Evolutionary conservation across 2,888 invertebrate genomes (phyloP).

Genomic region (Cataglyphis livida): DNA sequence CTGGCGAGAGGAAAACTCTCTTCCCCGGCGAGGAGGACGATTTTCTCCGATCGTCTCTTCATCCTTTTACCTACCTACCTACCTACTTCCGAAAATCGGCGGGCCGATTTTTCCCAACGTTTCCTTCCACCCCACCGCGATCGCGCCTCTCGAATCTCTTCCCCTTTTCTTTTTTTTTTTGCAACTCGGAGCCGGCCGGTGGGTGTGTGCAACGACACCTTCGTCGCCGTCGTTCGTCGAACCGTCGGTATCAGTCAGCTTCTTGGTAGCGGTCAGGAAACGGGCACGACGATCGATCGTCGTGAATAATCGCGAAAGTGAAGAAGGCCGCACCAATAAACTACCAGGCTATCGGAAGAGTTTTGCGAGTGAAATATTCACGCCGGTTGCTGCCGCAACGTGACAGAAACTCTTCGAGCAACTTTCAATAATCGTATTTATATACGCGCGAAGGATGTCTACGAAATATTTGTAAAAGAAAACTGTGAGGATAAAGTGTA

Average conservation of each 20-base stretch:
- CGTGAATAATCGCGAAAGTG: constrained; percentile 26
- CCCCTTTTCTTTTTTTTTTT: not conserved
- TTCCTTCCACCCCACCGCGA: not conserved
- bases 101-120: not conserved
- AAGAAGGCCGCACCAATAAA: constrained; percentile 34
- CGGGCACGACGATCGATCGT: constrained; percentile 31
- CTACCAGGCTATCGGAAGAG: not conserved
- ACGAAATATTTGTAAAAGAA: not conserved
- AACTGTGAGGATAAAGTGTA: not conserved
- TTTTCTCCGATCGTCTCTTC: constrained; percentile 26
- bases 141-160: not conserved
- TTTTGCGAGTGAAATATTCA: constrained; percentile 3
- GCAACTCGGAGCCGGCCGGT: constrained; percentile 26
- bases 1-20: constrained; percentile 69
- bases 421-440: not conserved
- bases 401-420: not conserved
- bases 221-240: constrained; percentile 23
- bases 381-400: not conserved
- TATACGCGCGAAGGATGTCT: not conserved
- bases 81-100: not conserved
- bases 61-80: constrained; percentile 23
- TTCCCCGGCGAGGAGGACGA: constrained; percentile 46
- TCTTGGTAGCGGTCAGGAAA: constrained; percentile 55
- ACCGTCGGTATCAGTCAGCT: constrained; percentile 23
- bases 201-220: constrained; percentile 40